Evolutionary conservation across 2,113 vertebrate genomes (phyloP), one percentile per base, ranked within the genome.

Genomic region (Pan paniscus): DNA sequence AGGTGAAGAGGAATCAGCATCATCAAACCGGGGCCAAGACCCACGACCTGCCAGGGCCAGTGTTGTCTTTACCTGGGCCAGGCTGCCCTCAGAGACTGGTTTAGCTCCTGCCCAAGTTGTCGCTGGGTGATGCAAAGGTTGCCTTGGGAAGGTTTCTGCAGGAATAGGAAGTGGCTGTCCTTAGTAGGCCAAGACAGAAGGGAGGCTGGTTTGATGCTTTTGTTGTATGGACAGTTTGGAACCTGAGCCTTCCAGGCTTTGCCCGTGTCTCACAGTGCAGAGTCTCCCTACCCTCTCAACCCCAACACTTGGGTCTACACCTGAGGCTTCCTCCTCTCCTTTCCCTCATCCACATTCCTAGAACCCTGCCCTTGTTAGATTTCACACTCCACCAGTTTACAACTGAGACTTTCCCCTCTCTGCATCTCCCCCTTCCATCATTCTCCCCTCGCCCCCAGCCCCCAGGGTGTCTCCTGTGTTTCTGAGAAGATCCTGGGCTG

Each of bases 1-100:
- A 6, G 32, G 5, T 11, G 0, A 22, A 8, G 13, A 3, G 1
- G 18, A 4, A 27, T 0, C 0, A 1, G 16, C 13, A 0, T 25
- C 14, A 0, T 9, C 20, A 13, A 46, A 4, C 30, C 46, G 11
- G 43, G 55, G 43, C 25, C 12, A 4, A 32, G 32, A 52, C 25
- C 20, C 7, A 12, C 2, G 9, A 20, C 7, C 17, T 35, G 1
- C 30, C 6, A 10, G 59, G 7, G 1, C 35, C 43, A 5, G 1
- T 0, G 43, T 25, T 25, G 30, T 6, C 70, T 59, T 20, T 20
- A 2, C 81, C 46, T 40, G 32, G 25, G 59, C 18, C 5, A 23
- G 6, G 20, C 6, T 1, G 6, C 84, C 50, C 75, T 20, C 0
- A 0, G 9, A 80, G 22, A 12, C n/a, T 4, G 1, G 0, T 22